Base-by-base conservation (phyloP, 2,888 invertebrate genomes). In the Spilarctia lutea region DNA sequence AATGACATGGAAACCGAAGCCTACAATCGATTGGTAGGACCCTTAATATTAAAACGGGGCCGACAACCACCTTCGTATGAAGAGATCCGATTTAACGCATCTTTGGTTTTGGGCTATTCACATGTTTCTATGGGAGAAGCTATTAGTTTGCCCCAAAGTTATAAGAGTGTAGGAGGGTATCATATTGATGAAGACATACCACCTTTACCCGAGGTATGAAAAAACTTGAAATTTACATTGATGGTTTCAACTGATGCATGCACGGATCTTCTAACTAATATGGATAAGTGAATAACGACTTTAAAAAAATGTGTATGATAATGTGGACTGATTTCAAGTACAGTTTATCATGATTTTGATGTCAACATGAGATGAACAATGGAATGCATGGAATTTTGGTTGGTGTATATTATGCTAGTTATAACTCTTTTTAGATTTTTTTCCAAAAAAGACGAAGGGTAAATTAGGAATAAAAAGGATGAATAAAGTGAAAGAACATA, bases 101-200 rank as follows among this genome's bases (percentile, higher is more conserved):
- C 94, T 0, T 75, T 94, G 42, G 80, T 93, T 48, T 79, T 94
- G 7, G 91, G 90, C 3, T 92, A 89, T 74, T 91, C 94, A 0
- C 91, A 94, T 60, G 83, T 89, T 0, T 91, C 91, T 0, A 74
- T 89, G 4, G 90, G 91, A 10, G 78, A 74, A 18, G 78, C 89
- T 2, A 74, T 82, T 1, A 81, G 85, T 4, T 63, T 93, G 11
- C 94, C 94, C 0, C 91, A 90, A 69, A 91, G 82, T 68, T 93
- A 91, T 74, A 91, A 89, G 71, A 73, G 86, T 6, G 81, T 94
- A 48, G 92, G 89, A 52, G 94, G 94, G 18, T 93, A 91, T 69
- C 93, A 94, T 71, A 91, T 94, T 35, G 84, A 91, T 7, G 82
- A 87, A 3, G 75, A 86, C 2, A 72, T 89, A 1, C 83, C 88